Base-by-base conservation (phyloP, 1,140 invertebrate genomes). In the Ectropis grisescens region DNA sequence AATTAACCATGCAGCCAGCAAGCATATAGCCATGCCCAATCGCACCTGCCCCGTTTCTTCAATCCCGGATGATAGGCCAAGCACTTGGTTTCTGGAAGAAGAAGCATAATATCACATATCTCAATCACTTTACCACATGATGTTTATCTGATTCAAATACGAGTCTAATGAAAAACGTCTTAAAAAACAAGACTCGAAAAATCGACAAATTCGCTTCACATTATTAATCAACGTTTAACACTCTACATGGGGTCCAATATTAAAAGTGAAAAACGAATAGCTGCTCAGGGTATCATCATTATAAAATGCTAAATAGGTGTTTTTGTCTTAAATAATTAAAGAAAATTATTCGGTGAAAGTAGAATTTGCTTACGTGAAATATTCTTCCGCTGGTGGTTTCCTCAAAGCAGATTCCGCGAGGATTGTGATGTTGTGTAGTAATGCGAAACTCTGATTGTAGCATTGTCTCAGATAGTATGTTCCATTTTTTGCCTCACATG, bases 291-390 rank as follows among this genome's bases (percentile, higher is more conserved):
- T n/a, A n/a, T n/a, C n/a, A n/a, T n/a, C n/a, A n/a, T n/a, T n/a
- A n/a, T n/a, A n/a, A n/a, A n/a, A n/a, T n/a, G n/a, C n/a, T n/a
- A n/a, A n/a, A n/a, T n/a, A n/a, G n/a, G n/a, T n/a, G n/a, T n/a
- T n/a, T n/a, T n/a, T n/a, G n/a, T n/a, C n/a, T n/a, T n/a, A n/a
- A n/a, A n/a, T n/a, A n/a, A n/a, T n/a, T n/a, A n/a, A n/a, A n/a
- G n/a, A n/a, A n/a, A n/a, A n/a, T n/a, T n/a, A n/a, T n/a, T n/a
- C n/a, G n/a, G n/a, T n/a, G n/a, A n/a, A n/a, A n/a, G n/a, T n/a
- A n/a, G n/a, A n/a, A n/a, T n/a, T n/a, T n/a, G 61, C 76, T 87
- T 80, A 94, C 92, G 88, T 90, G 70, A 94, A 94, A 68, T 92
- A 94, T 72, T 94, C 92, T 65, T 94, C 91, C 29, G 92, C 91